Conservation (phyloP, 2,888 invertebrate genomes). For the Epistrophe eligans region DNA sequence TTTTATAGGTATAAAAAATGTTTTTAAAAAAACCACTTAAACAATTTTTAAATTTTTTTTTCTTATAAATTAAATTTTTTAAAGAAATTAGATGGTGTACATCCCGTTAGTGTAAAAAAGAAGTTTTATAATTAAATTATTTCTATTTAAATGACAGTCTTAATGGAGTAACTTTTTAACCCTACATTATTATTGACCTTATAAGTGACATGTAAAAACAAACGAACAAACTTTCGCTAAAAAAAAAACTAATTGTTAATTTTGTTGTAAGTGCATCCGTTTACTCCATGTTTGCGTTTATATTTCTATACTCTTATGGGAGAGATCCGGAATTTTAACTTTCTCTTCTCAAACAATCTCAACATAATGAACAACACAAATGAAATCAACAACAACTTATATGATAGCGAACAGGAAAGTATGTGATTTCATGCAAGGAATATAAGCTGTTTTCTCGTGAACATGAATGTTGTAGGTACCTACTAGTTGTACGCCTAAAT, state of each 20-base stretch:
- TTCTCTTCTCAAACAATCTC: constrained; percentile 9
- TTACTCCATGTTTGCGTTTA: neutral
- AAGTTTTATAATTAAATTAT: too few species aligned
- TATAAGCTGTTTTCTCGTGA: neutral
- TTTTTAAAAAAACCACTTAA: too few species aligned
- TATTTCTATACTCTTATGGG: neutral
- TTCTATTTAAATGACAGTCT: neutral
- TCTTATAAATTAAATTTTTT: too few species aligned
- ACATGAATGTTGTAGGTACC: neutral
- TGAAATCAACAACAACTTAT: constrained; percentile 7
- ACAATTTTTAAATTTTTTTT: too few species aligned
- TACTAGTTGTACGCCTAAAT: neutral
- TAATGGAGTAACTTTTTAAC: neutral
- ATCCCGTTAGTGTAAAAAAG: too few species aligned
- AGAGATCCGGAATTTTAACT: neutral
- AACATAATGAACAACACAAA: neutral
- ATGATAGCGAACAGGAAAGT: neutral
- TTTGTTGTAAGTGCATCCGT: constrained; percentile 1
- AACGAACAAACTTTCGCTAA: neutral
- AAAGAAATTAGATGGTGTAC: too few species aligned
- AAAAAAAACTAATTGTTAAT: neutral
- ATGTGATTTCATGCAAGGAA: constrained; percentile 9
- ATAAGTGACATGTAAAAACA: neutral
- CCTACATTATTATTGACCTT: neutral
- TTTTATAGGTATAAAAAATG: too few species aligned